Percentiles rank a stretch among this genome's conserved stretches.
Conservation (phyloP, 23 tunicate species). For the Corella eumyota region DNA sequence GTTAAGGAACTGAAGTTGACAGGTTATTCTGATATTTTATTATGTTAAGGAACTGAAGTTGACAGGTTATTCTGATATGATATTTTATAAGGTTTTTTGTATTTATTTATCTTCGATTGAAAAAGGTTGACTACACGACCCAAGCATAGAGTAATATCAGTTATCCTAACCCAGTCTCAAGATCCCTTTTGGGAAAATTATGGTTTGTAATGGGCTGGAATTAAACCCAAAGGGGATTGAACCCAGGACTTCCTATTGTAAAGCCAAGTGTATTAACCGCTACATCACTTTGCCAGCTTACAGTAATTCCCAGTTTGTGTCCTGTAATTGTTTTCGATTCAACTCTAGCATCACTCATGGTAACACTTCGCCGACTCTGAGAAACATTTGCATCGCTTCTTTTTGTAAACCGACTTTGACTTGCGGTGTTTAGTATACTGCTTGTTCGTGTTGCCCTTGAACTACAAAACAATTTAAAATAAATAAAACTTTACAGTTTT, state of each 20-base stretch:
- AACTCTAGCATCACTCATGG: constrained; percentile 49
- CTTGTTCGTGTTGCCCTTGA: constrained; percentile 22
- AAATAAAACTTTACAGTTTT: too few species aligned
- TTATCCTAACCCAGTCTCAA: too few species aligned
- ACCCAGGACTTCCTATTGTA: too few species aligned
- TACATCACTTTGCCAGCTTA: background rate
- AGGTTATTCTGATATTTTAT: background rate
- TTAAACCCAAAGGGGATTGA: too few species aligned
- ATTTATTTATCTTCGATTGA: too few species aligned
- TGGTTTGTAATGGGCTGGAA: too few species aligned
- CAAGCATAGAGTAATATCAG: too few species aligned
- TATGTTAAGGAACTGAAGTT: background rate
- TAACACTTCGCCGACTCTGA: constrained; percentile 71
- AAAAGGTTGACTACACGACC: too few species aligned
- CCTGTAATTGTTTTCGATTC: constrained; percentile 36
- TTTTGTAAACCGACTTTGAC: constrained; percentile 62
- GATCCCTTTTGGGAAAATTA: too few species aligned
- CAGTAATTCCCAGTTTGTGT: constrained; percentile 1
- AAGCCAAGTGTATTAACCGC: too few species aligned
- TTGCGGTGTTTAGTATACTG: constrained; percentile 39
- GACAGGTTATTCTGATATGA: background rate
- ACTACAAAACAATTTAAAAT: constrained; percentile 12
- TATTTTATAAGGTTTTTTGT: background rate
- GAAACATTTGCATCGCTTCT: constrained; percentile 51
- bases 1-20: background rate